Percentiles rank a stretch among this genome's conserved stretches.
These are phyloP conservation scores for Sterrhoptilus dennistouni DNA, from an alignment of 2,113 vertebrate genomes.

Conservation along the genomic window DNA sequence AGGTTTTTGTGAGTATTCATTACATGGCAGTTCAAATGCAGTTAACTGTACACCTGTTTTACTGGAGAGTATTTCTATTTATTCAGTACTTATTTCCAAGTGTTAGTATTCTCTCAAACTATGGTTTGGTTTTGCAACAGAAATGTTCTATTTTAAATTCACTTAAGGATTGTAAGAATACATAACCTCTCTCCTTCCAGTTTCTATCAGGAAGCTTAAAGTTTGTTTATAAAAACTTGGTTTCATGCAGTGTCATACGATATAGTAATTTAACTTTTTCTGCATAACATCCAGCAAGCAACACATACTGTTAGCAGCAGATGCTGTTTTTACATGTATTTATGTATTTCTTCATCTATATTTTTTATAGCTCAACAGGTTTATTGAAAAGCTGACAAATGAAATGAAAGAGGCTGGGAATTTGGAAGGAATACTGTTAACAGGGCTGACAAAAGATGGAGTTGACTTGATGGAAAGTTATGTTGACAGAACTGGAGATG, in stretches of 20 bases:
- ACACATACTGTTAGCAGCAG: not conserved
- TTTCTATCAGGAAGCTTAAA: not conserved
- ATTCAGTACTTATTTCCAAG: not conserved
- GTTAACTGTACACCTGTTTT: not conserved
- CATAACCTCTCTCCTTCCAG: not conserved
- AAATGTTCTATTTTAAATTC: not conserved
- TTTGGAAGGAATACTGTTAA: constrained; percentile 95
- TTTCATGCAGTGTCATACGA: not conserved
- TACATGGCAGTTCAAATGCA: not conserved
- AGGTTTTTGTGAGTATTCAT: not conserved
- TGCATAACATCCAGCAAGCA: not conserved
- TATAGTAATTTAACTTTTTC: not conserved
- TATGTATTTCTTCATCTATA: not conserved
- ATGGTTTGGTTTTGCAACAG: not conserved
- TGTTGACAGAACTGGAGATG: constrained; percentile 93
- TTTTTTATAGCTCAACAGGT: constrained; percentile 84
- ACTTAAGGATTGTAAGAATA: not conserved
- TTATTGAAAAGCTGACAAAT: constrained; percentile 92
- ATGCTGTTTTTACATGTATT: not conserved
- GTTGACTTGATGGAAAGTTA: constrained; percentile 99
- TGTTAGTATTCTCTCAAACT: not conserved
- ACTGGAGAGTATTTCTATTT: not conserved
- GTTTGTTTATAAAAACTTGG: not conserved
- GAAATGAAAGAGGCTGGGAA: constrained; percentile 97
- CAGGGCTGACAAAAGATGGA: constrained; percentile 94